Percentiles rank a stretch among this genome's conserved stretches.
Evolutionary conservation across 1,140 invertebrate genomes (phyloP).

Genomic region (Lineus longissimus): DNA sequence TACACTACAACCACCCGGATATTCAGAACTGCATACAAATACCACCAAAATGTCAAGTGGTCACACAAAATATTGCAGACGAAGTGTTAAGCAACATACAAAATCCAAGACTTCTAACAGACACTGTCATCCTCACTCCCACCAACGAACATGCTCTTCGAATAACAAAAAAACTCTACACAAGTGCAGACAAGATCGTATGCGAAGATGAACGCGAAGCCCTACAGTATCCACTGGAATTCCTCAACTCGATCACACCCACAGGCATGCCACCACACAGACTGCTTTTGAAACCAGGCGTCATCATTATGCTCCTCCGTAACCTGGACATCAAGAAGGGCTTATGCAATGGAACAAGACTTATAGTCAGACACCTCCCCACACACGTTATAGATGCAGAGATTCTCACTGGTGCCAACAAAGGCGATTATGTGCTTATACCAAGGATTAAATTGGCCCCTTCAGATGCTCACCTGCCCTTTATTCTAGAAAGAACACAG

Average conservation of each 20-base stretch:
- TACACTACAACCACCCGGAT: neutral
- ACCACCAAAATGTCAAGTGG: neutral
- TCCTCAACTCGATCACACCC: slow-evolving; percentile 42
- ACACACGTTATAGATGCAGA: slow-evolving; percentile 23
- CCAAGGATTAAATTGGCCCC: slow-evolving; percentile 24
- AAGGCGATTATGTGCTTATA: slow-evolving; percentile 23
- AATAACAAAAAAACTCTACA: neutral
- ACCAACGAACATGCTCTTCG: neutral
- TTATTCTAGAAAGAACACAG: slow-evolving; percentile 55
- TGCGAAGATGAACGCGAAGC: neutral
- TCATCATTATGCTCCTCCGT: slow-evolving; percentile 47
- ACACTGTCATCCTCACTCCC: neutral
- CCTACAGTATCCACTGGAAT: slow-evolving; percentile 40
- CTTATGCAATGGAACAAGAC: slow-evolving; percentile 50
- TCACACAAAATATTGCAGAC: neutral
- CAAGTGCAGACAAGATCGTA: neutral
- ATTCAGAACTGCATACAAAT: neutral
- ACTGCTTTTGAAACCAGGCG: slow-evolving; percentile 45
- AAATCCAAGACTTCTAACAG: neutral
- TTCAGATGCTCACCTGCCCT: slow-evolving; percentile 19
- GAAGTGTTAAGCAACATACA: neutral
- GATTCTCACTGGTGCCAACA: slow-evolving; percentile 17
- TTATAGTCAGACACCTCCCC: slow-evolving; percentile 29
- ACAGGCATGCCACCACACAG: slow-evolving; percentile 49
- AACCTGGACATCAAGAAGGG: slow-evolving; percentile 36